Evolutionary conservation across 2,797 vertebrate genomes (phyloP).

Genomic region (Erpetoichthys calabaricus): DNA sequence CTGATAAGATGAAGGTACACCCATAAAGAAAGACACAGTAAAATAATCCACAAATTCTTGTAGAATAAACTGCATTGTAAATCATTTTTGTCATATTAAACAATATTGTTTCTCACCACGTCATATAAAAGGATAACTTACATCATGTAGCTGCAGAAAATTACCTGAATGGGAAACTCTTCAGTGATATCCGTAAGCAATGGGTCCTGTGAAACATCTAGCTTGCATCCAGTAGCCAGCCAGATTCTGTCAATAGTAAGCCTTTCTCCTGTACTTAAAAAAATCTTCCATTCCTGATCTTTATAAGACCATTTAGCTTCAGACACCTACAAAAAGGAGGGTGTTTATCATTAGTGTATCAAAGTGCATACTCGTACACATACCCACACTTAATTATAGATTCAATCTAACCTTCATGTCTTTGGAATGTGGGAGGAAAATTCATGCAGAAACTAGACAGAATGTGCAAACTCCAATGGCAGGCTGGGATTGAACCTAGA

Average conservation of each 20-base stretch:
- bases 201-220: conserved; percentile 48
- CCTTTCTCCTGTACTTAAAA: conserved; percentile 31
- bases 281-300: conserved; percentile 40
- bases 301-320: conserved; percentile 54
- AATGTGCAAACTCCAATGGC: no score
- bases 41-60: no score
- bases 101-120: no score
- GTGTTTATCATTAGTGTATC: not conserved
- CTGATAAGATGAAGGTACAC: no score
- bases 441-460: no score
- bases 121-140: not conserved
- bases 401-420: no score
- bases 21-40: no score
- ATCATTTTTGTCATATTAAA: no score
- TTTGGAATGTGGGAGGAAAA: no score
- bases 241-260: conserved; percentile 55
- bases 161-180: conserved; percentile 49
- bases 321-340: conserved; percentile 31
- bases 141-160: not conserved
- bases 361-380: not conserved
- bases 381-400: no score
- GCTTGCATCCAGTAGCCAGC: conserved; percentile 59
- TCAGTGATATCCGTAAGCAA: conserved; percentile 44
- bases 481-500: no score
- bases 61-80: no score